These are phyloP conservation scores for Rachycentron canadum DNA, from an alignment of 2,797 vertebrate species.

Conservation along the genomic window DNA sequence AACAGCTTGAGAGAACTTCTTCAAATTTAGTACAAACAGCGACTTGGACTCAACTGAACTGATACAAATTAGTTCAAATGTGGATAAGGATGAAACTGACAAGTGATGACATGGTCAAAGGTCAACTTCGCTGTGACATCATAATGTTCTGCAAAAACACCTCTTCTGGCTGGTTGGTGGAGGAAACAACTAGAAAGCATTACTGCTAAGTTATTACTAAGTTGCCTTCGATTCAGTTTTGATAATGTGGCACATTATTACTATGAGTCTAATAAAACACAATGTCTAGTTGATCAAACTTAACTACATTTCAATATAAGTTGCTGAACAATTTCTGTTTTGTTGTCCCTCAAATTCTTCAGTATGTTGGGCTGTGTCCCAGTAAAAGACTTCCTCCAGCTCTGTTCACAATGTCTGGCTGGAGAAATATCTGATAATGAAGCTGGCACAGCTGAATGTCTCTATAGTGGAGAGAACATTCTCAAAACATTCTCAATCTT, in stretches of 20 bases:
- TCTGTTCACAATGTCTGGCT: not conserved
- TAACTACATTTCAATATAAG: not conserved
- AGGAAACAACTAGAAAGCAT: no score
- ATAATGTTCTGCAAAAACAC: no score
- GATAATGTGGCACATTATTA: not conserved
- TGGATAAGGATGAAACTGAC: no score
- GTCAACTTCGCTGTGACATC: no score
- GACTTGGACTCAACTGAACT: no score
- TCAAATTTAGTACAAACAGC: no score
- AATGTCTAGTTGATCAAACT: not conserved
- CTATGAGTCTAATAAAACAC: not conserved
- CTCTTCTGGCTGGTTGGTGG: no score
- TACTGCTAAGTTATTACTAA: no score
- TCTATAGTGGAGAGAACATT: not conserved
- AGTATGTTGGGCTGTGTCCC: not conserved
- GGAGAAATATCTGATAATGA: not conserved
- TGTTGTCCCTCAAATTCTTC: not conserved
- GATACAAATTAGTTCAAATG: no score
- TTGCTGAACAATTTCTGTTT: not conserved
- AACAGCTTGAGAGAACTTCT: no score
- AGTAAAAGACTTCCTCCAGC: not conserved
- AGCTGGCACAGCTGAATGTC: not conserved
- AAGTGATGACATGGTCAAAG: no score
- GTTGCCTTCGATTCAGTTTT: not conserved
- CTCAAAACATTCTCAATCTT: not conserved